These are phyloP conservation scores for Deroplatys truncata DNA, from an alignment of 2,888 invertebrate genomes.

Conservation along the genomic window DNA sequence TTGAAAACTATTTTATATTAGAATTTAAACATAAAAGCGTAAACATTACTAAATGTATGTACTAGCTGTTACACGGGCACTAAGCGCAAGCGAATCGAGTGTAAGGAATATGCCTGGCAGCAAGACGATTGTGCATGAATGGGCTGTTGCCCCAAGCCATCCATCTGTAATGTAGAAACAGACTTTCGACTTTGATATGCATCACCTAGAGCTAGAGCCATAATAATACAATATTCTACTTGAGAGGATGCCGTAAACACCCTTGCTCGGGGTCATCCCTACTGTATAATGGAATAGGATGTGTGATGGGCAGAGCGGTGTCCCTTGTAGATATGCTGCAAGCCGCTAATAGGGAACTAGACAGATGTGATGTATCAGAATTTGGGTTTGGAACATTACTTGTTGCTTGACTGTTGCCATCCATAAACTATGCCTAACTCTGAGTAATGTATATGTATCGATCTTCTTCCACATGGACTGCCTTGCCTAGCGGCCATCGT, in stretches of 20 bases:
- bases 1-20: too few species aligned
- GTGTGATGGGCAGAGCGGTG: neutral
- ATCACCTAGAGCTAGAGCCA: neutral
- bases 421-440: neutral
- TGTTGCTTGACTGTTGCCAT: neutral
- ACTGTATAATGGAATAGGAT: neutral
- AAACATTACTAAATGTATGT: too few species aligned
- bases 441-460: neutral
- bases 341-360: neutral
- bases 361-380: neutral
- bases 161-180: neutral
- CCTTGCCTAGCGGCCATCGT: too few species aligned
- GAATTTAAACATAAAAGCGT: too few species aligned
- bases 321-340: neutral
- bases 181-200: neutral
- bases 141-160: neutral
- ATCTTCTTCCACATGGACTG: neutral
- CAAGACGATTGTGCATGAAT: neutral
- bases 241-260: neutral
- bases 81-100: too few species aligned
- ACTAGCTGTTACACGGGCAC: too few species aligned
- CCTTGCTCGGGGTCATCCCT: neutral
- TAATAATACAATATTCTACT: neutral
- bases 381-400: neutral
- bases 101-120: neutral